phyloP scores from a whole-genome alignment of 2,797 vertebrate species.

The Rhodeus uyekii region DNA sequence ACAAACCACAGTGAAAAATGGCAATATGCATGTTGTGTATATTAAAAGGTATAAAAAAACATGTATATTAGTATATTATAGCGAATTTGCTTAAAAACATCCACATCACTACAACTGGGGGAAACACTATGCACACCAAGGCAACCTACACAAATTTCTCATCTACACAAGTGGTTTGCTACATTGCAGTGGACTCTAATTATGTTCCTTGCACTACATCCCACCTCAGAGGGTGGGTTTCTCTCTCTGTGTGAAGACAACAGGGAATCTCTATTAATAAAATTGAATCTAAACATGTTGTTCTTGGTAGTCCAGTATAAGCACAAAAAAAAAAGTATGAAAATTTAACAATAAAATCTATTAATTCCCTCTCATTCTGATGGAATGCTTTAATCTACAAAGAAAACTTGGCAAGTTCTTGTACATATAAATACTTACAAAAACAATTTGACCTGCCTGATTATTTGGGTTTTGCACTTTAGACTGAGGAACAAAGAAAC shows the following conservation, averaged over 20 bases:
- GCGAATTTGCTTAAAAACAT: not conserved
- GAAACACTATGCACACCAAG: not conserved
- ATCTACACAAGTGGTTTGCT: not conserved
- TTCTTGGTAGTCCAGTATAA: not conserved
- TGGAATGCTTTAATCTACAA: constrained; percentile 5
- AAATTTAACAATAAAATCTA: not conserved
- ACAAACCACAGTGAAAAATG: not conserved
- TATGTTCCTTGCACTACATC: not conserved
- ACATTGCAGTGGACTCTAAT: not conserved
- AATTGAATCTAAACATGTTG: not conserved
- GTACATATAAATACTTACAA: not conserved
- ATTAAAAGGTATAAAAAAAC: not conserved
- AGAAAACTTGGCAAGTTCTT: not conserved
- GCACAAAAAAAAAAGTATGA: not conserved
- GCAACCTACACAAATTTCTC: not conserved
- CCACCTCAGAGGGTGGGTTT: not conserved
- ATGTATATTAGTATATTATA: not conserved
- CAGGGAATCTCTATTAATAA: not conserved
- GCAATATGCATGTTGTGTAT: not conserved
- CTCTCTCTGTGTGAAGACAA: not conserved
- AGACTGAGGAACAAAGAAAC: not conserved
- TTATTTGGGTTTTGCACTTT: not conserved
- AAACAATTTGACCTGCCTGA: not conserved
- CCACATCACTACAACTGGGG: not conserved
- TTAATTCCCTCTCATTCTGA: not conserved